These are phyloP conservation scores for Peromyscus eremicus DNA, from an alignment of 2,797 vertebrate species.

Conservation along the genomic window DNA sequence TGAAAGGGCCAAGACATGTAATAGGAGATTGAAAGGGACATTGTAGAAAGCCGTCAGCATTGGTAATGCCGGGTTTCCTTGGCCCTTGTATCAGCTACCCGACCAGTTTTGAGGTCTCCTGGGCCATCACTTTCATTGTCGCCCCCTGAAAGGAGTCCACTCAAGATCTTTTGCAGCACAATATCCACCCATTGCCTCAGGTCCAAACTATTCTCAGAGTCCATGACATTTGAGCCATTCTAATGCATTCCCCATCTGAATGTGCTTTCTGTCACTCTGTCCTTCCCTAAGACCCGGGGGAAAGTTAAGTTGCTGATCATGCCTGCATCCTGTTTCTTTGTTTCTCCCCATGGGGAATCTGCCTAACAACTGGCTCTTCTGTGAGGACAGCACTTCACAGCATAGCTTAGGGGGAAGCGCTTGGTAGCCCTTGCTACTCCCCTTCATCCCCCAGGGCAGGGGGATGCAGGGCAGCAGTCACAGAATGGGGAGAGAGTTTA, in stretches of 20 bases:
- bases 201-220: neutral
- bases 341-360: neutral
- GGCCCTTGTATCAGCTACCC: neutral
- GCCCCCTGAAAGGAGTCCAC: neutral
- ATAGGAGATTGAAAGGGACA: neutral
- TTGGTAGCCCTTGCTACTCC: neutral
- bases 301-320: neutral
- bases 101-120: neutral
- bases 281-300: neutral
- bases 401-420: neutral
- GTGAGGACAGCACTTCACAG: neutral
- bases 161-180: neutral
- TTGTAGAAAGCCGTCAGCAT: neutral
- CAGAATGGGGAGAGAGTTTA: no score
- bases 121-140: neutral
- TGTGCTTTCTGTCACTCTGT: neutral
- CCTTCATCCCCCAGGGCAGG: neutral
- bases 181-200: neutral
- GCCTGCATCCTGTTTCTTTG: neutral
- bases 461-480: neutral
- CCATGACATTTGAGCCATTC: neutral
- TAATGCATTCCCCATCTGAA: neutral
- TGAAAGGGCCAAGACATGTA: neutral
- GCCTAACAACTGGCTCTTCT: neutral
- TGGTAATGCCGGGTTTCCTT: fast-evolving